Conservation (phyloP, 2,888 invertebrate genomes). For the Dascillus cervinus region DNA sequence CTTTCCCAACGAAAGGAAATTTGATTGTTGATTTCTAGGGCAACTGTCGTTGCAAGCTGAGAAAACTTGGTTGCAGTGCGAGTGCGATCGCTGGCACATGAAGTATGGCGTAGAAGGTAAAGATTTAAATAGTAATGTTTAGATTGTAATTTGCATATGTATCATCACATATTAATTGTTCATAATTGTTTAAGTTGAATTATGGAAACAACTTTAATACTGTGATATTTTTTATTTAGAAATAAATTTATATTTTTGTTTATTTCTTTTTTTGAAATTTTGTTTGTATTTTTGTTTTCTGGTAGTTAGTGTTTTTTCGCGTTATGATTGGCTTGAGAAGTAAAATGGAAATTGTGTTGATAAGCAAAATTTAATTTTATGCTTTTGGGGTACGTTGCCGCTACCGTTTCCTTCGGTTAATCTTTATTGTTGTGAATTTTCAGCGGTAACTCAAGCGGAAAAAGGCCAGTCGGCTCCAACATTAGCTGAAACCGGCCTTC, state of each 20-base stretch:
- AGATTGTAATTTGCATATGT: no score
- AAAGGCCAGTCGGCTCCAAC: constrained; percentile 88
- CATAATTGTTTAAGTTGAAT: constrained; percentile 11
- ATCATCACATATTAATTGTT: constrained; percentile 1
- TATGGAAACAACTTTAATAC: constrained; percentile 21
- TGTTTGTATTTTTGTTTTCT: constrained; percentile 11
- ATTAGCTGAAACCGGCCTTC: constrained; percentile 58
- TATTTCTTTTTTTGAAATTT: constrained; percentile 24
- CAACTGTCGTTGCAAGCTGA: constrained; percentile 82
- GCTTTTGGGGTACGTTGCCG: no score
- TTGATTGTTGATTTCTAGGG: constrained; percentile 55
- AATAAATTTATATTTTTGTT: constrained; percentile 31
- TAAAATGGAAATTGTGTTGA: no score
- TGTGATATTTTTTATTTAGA: constrained; percentile 33
- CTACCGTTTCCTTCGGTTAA: background rate
- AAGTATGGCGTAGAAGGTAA: constrained; percentile 76
- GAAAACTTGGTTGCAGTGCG: constrained; percentile 84
- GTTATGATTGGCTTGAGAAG: no score
- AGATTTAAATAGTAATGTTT: no score
- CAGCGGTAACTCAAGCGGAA: constrained; percentile 75
- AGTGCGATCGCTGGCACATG: constrained; percentile 82
- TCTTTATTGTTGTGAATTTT: constrained; percentile 7
- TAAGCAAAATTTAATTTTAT: no score
- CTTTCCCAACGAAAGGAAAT: no score
- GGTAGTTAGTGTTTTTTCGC: constrained; percentile 1